Evolutionary conservation across 2,797 vertebrate genomes (phyloP).

Genomic region (Lagorchestes hirsutus): DNA sequence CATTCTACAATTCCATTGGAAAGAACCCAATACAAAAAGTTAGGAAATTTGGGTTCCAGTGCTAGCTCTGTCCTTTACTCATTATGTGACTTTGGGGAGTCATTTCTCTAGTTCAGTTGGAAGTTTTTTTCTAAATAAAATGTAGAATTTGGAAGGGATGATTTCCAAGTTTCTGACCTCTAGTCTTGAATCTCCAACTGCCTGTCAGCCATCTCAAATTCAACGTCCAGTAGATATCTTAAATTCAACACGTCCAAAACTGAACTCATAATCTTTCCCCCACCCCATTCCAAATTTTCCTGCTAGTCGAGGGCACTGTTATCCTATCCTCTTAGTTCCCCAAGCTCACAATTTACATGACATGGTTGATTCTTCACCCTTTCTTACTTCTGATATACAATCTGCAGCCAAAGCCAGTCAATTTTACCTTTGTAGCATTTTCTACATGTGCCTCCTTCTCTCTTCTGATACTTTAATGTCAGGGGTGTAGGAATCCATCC

Average conservation of each 20-base stretch:
- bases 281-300: not conserved
- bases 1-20: not conserved
- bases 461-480: no score
- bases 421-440: not conserved
- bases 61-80: not conserved
- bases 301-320: not conserved
- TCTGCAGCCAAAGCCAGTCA: not conserved
- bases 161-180: not conserved
- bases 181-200: not conserved
- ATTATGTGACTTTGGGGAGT: not conserved
- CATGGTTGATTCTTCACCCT: not conserved
- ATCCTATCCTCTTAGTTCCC: not conserved
- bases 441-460: no score
- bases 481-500: not conserved
- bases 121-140: not conserved
- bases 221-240: not conserved
- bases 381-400: not conserved
- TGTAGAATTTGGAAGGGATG: not conserved
- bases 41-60: not conserved
- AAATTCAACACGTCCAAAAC: no score
- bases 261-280: not conserved
- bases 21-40: not conserved
- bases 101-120: not conserved
- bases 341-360: not conserved
- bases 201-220: not conserved